These are phyloP conservation scores for Phthorimaea operculella DNA, from an alignment of 1,140 invertebrate species.

Conservation along the genomic window DNA sequence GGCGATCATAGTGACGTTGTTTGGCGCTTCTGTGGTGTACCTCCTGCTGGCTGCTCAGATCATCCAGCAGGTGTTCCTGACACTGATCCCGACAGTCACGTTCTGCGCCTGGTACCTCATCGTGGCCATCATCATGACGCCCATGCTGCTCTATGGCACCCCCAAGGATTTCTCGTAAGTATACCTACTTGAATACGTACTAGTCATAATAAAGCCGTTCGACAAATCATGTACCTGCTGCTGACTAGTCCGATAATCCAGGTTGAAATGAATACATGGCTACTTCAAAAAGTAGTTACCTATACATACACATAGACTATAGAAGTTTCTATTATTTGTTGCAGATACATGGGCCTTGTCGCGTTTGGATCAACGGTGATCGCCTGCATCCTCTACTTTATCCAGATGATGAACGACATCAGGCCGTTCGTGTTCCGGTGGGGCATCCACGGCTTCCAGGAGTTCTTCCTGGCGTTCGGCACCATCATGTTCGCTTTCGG, in stretches of 20 bases:
- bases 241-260: too few relatives aligned
- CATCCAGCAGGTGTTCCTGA: conserved; percentile 68
- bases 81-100: conserved; percentile 54
- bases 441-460: conserved; percentile 51
- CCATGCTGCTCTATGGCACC: conserved; percentile 76
- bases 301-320: too few relatives aligned
- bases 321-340: conserved; percentile 10
- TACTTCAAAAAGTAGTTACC: too few relatives aligned
- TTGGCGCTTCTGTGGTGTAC: conserved; percentile 77
- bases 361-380: conserved; percentile 70
- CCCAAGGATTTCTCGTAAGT: conserved; percentile 80
- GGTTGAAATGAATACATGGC: too few relatives aligned
- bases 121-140: conserved; percentile 71
- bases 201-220: too few relatives aligned
- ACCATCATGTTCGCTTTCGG: conserved; percentile 76
- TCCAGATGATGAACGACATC: conserved; percentile 67
- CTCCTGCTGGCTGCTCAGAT: conserved; percentile 75
- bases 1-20: conserved; percentile 69
- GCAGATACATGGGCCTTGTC: conserved; percentile 57
- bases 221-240: too few relatives aligned
- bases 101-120: conserved; percentile 75
- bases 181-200: too few relatives aligned
- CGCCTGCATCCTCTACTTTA: conserved; percentile 71
- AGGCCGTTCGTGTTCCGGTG: conserved; percentile 42
- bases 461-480: conserved; percentile 74